These are phyloP conservation scores for Hippocampus kuda DNA, from an alignment of 2,797 vertebrate genomes.

Conservation along the genomic window DNA sequence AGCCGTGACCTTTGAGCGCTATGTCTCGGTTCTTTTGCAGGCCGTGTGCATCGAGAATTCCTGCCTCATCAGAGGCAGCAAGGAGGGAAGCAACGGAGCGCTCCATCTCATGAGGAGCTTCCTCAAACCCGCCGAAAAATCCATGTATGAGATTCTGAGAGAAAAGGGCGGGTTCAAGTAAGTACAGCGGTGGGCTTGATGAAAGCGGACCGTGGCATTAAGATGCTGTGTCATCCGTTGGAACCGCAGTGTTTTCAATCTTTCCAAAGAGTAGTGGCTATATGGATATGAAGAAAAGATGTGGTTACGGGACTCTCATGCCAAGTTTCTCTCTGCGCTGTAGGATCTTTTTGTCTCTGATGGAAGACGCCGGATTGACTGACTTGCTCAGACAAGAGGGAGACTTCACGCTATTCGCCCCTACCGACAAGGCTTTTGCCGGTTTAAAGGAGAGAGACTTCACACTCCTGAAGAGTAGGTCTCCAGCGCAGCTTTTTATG, in stretches of 20 bases:
- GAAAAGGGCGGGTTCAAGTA: conserved; percentile 84
- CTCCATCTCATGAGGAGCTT: conserved; percentile 81
- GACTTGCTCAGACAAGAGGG: conserved; percentile 77
- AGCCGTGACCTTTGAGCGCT: conserved; percentile 11
- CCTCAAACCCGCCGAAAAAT: conserved; percentile 77
- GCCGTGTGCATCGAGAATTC: conserved; percentile 93
- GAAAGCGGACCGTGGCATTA: conserved; percentile 14
- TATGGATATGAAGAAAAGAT: conserved; percentile 16
- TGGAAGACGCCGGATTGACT: conserved; percentile 82
- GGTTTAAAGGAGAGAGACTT: conserved; percentile 74
- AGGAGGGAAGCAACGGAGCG: conserved; percentile 88
- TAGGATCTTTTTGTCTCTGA: conserved; percentile 86
- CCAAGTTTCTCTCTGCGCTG: conserved; percentile 25
- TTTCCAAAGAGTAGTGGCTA: conserved; percentile 26
- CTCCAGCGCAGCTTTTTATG: neutral
- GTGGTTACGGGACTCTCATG: conserved; percentile 20
- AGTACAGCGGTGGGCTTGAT: conserved; percentile 23
- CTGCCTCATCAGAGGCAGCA: conserved; percentile 91
- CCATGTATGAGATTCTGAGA: conserved; percentile 73
- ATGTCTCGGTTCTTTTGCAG: conserved; percentile 53
- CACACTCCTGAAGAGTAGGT: conserved; percentile 75
- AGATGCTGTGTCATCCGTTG: conserved; percentile 11
- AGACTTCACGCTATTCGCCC: conserved; percentile 86
- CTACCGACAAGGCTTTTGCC: conserved; percentile 85
- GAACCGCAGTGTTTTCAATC: conserved; percentile 24